Conservation (phyloP, 2,888 invertebrate genomes). For the Cheilosia vernalis region DNA sequence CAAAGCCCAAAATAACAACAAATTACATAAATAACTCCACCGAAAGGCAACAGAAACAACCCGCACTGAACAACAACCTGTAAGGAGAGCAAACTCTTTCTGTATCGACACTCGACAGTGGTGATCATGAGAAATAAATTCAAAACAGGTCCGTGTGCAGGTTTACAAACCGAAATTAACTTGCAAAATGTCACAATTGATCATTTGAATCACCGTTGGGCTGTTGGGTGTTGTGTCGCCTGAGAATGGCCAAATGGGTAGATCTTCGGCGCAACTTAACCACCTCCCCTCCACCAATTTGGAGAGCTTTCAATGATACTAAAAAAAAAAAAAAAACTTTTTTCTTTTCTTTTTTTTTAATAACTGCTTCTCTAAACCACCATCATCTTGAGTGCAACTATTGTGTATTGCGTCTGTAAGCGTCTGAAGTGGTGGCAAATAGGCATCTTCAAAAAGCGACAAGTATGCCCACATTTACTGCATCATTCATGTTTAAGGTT, state of each 20-base stretch:
- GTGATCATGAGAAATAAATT: conserved; percentile 32
- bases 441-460: conserved; percentile 17
- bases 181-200: conserved; percentile 69
- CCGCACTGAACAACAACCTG: conserved; percentile 44
- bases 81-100: conserved; percentile 45
- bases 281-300: not conserved
- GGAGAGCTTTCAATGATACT: conserved; percentile 56
- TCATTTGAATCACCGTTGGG: conserved; percentile 60
- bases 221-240: conserved; percentile 39
- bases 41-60: conserved; percentile 28
- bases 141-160: conserved; percentile 57
- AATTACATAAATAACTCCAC: conserved; percentile 64
- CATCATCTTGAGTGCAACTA: conserved; percentile 64
- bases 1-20: conserved; percentile 34
- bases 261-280: conserved; percentile 9
- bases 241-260: conserved; percentile 50
- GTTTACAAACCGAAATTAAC: conserved; percentile 46
- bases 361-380: conserved; percentile 41
- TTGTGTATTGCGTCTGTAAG: conserved; percentile 24
- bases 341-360: not conserved
- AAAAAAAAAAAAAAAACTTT: conserved; percentile 6
- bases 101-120: conserved; percentile 19
- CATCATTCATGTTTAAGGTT: conserved; percentile 46
- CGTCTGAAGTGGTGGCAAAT: conserved; percentile 30
- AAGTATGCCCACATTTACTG: conserved; percentile 52